phyloP scores from a whole-genome alignment of 2,888 invertebrate genomes.

The Periphyllus acericola region DNA sequence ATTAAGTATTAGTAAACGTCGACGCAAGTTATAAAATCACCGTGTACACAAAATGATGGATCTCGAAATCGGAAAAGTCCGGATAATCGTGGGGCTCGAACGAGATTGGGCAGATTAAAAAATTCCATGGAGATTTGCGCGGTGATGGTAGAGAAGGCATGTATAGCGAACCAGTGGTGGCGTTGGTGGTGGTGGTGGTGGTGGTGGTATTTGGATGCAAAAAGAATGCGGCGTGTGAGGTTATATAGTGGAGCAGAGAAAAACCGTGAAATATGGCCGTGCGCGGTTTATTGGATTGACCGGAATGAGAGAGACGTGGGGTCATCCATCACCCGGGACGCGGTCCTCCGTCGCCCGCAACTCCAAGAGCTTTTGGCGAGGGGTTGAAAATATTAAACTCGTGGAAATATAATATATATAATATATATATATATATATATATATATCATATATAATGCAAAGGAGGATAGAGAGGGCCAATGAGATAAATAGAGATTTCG shows the following conservation, averaged over 20 bases:
- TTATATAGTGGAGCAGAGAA: slow-evolving; percentile 26
- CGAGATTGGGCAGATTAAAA: slow-evolving; percentile 52
- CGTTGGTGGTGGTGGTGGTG: neutral
- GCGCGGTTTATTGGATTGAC: slow-evolving; percentile 58
- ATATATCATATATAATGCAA: neutral
- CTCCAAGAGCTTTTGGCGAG: neutral
- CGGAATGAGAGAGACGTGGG: slow-evolving; percentile 52
- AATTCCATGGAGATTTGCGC: slow-evolving; percentile 44
- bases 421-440: too few relatives aligned
- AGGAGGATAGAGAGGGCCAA: neutral
- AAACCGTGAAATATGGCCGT: slow-evolving; percentile 49
- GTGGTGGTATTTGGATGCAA: neutral
- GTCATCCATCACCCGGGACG: slow-evolving; percentile 57
- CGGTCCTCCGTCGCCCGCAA: neutral
- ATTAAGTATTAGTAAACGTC: neutral
- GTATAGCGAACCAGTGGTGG: neutral
- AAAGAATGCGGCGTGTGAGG: slow-evolving; percentile 33
- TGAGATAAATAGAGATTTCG: neutral
- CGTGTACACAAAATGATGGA: slow-evolving; percentile 15
- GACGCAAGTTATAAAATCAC: neutral
- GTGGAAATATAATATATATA: slow-evolving; percentile 27
- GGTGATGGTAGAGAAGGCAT: neutral
- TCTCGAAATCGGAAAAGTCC: slow-evolving; percentile 24
- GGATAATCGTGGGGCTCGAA: slow-evolving; percentile 8
- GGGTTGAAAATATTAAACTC: slow-evolving; percentile 55